These are phyloP conservation scores for Lumbricus terrestris DNA, from an alignment of 2,888 invertebrate genomes.

Conservation along the genomic window DNA sequence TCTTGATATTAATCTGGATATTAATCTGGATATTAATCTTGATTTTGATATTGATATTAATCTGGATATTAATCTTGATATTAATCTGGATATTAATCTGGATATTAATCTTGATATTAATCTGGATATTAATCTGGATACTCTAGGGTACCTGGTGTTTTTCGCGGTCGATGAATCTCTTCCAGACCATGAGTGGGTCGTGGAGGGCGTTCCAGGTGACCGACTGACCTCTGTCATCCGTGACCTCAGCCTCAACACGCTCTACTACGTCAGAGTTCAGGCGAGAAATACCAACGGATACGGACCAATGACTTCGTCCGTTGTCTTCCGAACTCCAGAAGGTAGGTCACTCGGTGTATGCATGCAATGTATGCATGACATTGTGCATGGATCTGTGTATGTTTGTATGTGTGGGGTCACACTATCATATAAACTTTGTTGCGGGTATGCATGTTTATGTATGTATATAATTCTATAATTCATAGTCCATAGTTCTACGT, in stretches of 20 bases:
- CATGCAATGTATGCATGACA: too few relatives aligned
- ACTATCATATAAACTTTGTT: too few relatives aligned
- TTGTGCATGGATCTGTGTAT: too few relatives aligned
- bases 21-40: too few relatives aligned
- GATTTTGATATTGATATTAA: too few relatives aligned
- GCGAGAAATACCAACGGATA: constrained; percentile 84
- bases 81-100: background rate
- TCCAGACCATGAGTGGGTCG: constrained; percentile 81
- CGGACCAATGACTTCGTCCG: constrained; percentile 80
- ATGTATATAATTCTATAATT: background rate
- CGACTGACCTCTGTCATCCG: constrained; percentile 76
- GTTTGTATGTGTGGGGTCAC: too few relatives aligned
- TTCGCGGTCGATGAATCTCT: constrained; percentile 79
- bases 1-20: too few relatives aligned
- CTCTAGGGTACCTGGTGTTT: constrained; percentile 74
- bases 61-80: too few relatives aligned
- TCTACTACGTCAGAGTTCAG: constrained; percentile 90
- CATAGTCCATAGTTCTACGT: background rate
- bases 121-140: background rate
- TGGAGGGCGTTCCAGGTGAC: constrained; percentile 78
- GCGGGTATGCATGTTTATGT: background rate
- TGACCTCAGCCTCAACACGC: constrained; percentile 78
- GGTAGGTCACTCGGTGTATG: constrained; percentile 37
- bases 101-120: background rate
- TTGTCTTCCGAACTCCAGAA: constrained; percentile 60